phyloP scores from a whole-genome alignment of 2,797 vertebrate genomes.

The Phalanger gymnotis region DNA sequence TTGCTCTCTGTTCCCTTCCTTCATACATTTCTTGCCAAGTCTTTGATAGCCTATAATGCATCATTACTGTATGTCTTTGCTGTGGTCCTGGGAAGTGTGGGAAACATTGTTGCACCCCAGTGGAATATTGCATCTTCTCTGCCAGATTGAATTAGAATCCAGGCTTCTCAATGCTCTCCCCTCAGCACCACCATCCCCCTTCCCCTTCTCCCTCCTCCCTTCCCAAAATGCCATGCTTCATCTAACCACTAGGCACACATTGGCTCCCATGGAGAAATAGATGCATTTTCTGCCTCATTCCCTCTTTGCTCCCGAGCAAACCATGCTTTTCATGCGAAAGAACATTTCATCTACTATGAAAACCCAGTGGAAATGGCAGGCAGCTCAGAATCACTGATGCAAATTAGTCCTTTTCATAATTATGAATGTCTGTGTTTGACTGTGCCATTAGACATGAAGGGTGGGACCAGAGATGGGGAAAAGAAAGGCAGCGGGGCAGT shows the following conservation, averaged over 20 bases:
- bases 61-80: neutral
- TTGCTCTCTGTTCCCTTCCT: neutral
- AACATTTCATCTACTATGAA: neutral
- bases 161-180: neutral
- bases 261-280: neutral
- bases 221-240: neutral
- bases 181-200: neutral
- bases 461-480: neutral
- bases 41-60: neutral
- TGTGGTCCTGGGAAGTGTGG: neutral
- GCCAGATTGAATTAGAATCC: neutral
- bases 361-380: neutral
- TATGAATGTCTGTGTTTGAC: neutral
- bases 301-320: constrained; percentile 14
- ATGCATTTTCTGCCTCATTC: neutral
- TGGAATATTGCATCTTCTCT: neutral
- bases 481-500: accelerated
- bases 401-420: neutral
- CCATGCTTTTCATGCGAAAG: constrained; percentile 2
- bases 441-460: neutral
- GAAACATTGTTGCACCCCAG: neutral
- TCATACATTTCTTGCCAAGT: neutral
- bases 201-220: neutral
- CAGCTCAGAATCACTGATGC: neutral
- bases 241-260: neutral